Evolutionary conservation across 2,888 invertebrate species (phyloP).

Genomic region (Linyphia triangularis): DNA sequence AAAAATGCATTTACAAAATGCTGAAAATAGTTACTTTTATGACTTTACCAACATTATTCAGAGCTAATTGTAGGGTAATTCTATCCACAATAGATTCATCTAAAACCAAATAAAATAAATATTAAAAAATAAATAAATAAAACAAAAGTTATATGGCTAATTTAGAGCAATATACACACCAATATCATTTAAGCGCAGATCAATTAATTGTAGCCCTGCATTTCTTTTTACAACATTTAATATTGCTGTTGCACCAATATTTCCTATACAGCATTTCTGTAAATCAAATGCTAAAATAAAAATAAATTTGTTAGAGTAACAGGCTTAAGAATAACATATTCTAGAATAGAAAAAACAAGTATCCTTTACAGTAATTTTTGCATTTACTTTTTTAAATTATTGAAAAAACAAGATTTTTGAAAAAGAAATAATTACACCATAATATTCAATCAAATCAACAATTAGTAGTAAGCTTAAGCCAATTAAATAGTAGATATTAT

Average conservation of each 20-base stretch:
- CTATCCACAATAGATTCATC: slow-evolving; percentile 21
- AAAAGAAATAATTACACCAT: too few relatives aligned
- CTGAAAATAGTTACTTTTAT: slow-evolving; percentile 19
- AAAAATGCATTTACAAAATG: neutral
- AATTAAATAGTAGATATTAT: too few relatives aligned
- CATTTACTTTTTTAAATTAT: too few relatives aligned
- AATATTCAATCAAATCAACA: too few relatives aligned
- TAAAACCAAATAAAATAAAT: slow-evolving; percentile 6
- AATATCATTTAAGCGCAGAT: slow-evolving; percentile 50
- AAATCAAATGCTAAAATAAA: slow-evolving; percentile 52
- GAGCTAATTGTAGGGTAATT: slow-evolving; percentile 26
- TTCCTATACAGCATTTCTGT: slow-evolving; percentile 52
- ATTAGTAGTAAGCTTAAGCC: too few relatives aligned
- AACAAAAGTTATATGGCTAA: neutral
- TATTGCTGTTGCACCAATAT: slow-evolving; percentile 41
- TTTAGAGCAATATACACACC: slow-evolving; percentile 11
- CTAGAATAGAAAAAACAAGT: too few relatives aligned
- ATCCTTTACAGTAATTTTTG: too few relatives aligned
- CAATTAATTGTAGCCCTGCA: slow-evolving; percentile 25
- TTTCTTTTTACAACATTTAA: slow-evolving; percentile 2
- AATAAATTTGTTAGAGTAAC: neutral
- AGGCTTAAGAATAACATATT: too few relatives aligned
- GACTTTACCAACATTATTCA: slow-evolving; percentile 40
- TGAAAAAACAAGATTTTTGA: too few relatives aligned
- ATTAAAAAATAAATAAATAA: neutral